A percentile compares a stretch with the other conserved stretches of the same genome.
These are phyloP conservation scores for Caenorhabditis becei DNA, from an alignment of 2,888 invertebrate species.

Conservation along the genomic window DNA sequence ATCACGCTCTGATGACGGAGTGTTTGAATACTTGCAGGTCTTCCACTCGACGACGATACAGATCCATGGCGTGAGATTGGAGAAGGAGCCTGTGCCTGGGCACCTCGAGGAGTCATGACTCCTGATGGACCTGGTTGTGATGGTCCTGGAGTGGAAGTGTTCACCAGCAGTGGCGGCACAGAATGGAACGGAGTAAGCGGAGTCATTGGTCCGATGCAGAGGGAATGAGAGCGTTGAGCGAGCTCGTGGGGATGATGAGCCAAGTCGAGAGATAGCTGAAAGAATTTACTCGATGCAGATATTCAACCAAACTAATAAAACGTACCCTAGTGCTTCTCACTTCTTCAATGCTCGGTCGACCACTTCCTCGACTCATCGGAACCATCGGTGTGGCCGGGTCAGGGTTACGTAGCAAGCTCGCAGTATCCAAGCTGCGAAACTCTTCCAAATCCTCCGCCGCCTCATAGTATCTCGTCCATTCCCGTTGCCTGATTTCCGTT, in stretches of 20 bases:
- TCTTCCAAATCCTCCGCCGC: slow-evolving; percentile 7
- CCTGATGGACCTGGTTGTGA: slow-evolving; percentile 28
- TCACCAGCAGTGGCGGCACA: slow-evolving; percentile 22
- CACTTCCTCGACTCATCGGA: neutral
- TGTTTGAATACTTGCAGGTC: slow-evolving; percentile 48
- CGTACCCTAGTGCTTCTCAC: slow-evolving; percentile 17
- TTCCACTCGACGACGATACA: slow-evolving; percentile 18
- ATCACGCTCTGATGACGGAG: slow-evolving; percentile 38
- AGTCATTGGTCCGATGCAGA: slow-evolving; percentile 36
- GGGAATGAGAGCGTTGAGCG: slow-evolving; percentile 35
- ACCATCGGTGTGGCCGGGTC: neutral
- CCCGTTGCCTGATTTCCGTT: slow-evolving; percentile 2
- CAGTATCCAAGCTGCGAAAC: neutral
- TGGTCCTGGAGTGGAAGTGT: slow-evolving; percentile 20
- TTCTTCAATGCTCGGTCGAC: slow-evolving; percentile 30
- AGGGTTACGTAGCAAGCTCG: neutral
- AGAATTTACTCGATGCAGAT: no score
- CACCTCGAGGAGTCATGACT: slow-evolving; percentile 20
- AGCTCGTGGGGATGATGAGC: slow-evolving; percentile 26
- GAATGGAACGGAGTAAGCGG: slow-evolving; percentile 24
- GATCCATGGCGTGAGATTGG: slow-evolving; percentile 44
- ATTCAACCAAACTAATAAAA: neutral
- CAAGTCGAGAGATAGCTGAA: slow-evolving; percentile 28
- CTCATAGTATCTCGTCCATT: slow-evolving; percentile 10
- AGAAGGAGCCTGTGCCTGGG: slow-evolving; percentile 14